Evolutionary conservation across 1,140 invertebrate genomes (phyloP).

Genomic region (Cephus cinctus): DNA sequence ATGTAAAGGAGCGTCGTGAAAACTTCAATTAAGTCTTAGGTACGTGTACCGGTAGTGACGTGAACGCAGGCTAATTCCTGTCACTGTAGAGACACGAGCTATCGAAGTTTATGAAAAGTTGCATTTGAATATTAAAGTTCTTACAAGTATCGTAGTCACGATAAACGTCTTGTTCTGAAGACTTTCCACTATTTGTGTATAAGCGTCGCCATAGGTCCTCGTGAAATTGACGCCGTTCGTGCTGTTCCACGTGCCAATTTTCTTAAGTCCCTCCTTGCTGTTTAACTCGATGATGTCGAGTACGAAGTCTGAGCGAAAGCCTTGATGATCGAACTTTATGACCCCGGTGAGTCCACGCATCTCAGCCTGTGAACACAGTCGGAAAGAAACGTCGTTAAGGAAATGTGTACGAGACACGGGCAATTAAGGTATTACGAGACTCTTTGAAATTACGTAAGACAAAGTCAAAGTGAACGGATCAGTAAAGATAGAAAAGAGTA

Average conservation of each 20-base stretch:
- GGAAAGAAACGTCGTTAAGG: too few relatives aligned
- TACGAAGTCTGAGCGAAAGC: constrained; percentile 87
- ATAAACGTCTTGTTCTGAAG: constrained; percentile 90
- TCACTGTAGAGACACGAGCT: too few relatives aligned
- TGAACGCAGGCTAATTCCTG: too few relatives aligned
- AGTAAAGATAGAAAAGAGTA: not conserved
- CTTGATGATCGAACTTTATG: constrained; percentile 93
- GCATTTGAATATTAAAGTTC: constrained; percentile 29
- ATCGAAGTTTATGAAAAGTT: constrained; percentile 11
- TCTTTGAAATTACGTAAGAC: not conserved
- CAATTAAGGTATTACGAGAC: too few relatives aligned
- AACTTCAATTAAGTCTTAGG: constrained; percentile 34
- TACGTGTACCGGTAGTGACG: too few relatives aligned
- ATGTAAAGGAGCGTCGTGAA: constrained; percentile 14
- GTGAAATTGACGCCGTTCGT: constrained; percentile 89
- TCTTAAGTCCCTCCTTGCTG: constrained; percentile 74
- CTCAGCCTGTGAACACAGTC: constrained; percentile 68
- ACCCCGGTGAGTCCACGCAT: constrained; percentile 89
- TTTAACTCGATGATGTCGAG: constrained; percentile 86
- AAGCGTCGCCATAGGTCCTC: constrained; percentile 77
- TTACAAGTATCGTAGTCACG: constrained; percentile 89
- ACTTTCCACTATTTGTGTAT: constrained; percentile 82
- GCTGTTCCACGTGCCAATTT: constrained; percentile 88
- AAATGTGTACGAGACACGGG: too few relatives aligned
- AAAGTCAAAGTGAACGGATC: not conserved